A percentile compares a stretch with the other conserved stretches of the same genome.
Evolutionary conservation across 2,888 invertebrate genomes (phyloP).

Genomic region (Plagodis pulveraria): DNA sequence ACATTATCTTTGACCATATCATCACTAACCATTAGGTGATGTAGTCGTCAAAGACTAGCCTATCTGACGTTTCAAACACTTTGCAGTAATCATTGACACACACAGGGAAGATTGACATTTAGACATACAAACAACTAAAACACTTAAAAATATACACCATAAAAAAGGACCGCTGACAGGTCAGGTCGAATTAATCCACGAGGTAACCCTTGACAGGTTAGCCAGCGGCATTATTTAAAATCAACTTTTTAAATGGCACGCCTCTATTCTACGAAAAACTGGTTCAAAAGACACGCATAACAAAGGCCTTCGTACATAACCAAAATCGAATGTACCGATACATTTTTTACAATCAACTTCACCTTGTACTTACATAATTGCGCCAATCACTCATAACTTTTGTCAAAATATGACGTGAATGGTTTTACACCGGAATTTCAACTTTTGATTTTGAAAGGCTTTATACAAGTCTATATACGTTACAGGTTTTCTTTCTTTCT

Average conservation of each 20-base stretch:
- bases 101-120: no score
- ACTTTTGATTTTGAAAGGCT: no score
- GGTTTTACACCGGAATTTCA: slow-evolving; percentile 6
- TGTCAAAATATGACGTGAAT: slow-evolving; percentile 27
- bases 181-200: not conserved
- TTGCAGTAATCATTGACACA: no score
- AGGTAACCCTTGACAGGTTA: slow-evolving; percentile 6
- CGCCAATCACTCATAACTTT: slow-evolving; percentile 36
- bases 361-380: slow-evolving; percentile 36
- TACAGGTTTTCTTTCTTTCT: no score
- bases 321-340: slow-evolving; percentile 26
- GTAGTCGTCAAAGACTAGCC: no score
- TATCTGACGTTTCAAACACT: no score
- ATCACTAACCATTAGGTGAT: no score
- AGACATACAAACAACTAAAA: no score
- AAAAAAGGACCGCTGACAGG: not conserved
- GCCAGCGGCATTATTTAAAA: not conserved
- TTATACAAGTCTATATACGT: no score
- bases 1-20: no score
- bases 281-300: slow-evolving; percentile 23
- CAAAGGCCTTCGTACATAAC: slow-evolving; percentile 33
- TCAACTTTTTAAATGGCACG: slow-evolving; percentile 14
- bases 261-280: slow-evolving; percentile 20
- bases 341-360: slow-evolving; percentile 27
- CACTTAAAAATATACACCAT: not conserved